These are phyloP conservation scores for Apodemus speciosus DNA, from an alignment of 2,113 vertebrate species.

Conservation along the genomic window DNA sequence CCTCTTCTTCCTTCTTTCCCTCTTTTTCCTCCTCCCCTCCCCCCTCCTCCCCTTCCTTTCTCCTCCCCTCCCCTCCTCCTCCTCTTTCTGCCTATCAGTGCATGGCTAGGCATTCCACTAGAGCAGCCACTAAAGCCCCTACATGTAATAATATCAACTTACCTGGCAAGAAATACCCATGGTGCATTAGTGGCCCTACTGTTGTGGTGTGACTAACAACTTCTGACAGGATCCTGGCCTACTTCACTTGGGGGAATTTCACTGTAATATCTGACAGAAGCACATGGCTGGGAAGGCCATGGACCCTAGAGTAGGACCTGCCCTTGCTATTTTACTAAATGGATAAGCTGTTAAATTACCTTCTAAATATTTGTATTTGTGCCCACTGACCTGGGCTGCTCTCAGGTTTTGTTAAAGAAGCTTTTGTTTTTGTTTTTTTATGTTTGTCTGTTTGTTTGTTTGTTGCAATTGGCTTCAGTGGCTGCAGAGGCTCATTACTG, in stretches of 20 bases:
- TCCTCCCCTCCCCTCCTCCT: no score
- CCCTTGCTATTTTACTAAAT: not conserved
- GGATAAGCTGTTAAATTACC: not conserved
- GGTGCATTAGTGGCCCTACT: no score
- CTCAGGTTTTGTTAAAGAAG: not conserved
- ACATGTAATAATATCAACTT: not conserved
- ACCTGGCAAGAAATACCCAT: not conserved
- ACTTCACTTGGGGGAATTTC: not conserved
- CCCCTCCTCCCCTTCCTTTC: not conserved
- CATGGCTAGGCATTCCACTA: not conserved
- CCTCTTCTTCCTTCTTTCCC: accelerated
- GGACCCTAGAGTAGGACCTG: not conserved
- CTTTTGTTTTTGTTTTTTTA: not conserved
- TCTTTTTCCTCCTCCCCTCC: no score
- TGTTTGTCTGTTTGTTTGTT: no score
- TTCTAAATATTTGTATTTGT: not conserved
- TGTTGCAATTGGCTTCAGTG: not conserved
- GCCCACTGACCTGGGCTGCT: not conserved
- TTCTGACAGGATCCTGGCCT: no score
- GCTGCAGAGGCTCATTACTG: not conserved
- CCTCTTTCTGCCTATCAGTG: no score
- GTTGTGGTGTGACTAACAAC: not conserved
- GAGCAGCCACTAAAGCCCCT: not conserved
- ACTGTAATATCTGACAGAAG: not conserved
- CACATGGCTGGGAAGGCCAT: not conserved